Conservation (phyloP, 2,113 vertebrate species). For the Semicossyphus pulcher region DNA sequence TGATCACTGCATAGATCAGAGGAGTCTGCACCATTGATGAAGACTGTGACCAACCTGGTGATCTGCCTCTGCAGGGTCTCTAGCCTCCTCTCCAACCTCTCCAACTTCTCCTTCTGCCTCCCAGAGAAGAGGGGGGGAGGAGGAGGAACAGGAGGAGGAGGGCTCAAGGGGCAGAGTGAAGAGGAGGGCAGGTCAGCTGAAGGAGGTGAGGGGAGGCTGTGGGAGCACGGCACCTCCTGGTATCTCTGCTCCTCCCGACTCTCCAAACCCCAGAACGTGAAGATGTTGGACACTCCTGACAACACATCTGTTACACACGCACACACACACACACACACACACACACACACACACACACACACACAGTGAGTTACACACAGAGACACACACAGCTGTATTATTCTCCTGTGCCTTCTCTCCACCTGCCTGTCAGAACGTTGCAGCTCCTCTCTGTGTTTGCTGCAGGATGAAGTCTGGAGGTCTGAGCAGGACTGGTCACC, state of each 20-base stretch:
- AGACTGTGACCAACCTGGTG: conserved; percentile 78
- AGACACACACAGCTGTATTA: neutral
- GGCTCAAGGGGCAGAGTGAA: conserved; percentile 58
- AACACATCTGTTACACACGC: conserved; percentile 78
- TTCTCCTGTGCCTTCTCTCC: neutral
- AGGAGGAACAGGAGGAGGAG: conserved; percentile 67
- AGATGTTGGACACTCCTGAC: conserved; percentile 88
- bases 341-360: too few relatives aligned
- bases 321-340: neutral
- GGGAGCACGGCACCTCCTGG: conserved; percentile 85
- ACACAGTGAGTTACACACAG: neutral
- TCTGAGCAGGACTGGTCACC: conserved; percentile 56
- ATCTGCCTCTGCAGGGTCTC: conserved; percentile 88
- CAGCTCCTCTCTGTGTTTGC: conserved; percentile 66
- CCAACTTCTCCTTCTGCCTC: conserved; percentile 76
- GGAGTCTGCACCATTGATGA: neutral
- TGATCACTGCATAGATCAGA: too few relatives aligned
- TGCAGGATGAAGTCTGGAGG: conserved; percentile 65
- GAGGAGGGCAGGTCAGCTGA: conserved; percentile 71
- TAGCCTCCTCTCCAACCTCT: conserved; percentile 84
- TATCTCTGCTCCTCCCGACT: conserved; percentile 79
- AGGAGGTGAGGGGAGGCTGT: conserved; percentile 67
- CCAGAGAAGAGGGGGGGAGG: conserved; percentile 63
- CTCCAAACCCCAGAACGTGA: conserved; percentile 87
- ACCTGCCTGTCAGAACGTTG: conserved; percentile 85